phyloP scores from a whole-genome alignment of 2,888 invertebrate genomes.

The Zeuzera pyrina region DNA sequence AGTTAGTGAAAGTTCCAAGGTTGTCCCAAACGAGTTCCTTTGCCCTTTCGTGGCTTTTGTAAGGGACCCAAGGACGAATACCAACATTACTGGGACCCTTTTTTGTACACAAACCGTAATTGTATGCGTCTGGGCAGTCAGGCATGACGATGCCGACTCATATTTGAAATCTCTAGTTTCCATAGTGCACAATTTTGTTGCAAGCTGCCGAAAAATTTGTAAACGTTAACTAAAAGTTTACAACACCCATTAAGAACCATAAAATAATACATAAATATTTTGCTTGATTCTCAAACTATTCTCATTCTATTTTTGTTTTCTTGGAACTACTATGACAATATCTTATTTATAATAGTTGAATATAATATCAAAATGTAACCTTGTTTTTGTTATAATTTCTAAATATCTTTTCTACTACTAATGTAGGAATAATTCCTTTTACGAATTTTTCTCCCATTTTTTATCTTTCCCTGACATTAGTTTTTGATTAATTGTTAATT shows the following conservation, averaged over 20 bases:
- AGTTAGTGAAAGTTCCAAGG: conserved; percentile 70
- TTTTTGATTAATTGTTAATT: no score
- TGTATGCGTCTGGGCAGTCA: conserved; percentile 62
- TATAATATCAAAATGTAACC: no score
- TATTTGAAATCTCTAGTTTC: conserved; percentile 34
- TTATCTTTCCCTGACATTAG: no score
- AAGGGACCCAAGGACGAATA: conserved; percentile 65
- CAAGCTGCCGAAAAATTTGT: conserved; percentile 4
- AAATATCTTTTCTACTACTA: no score
- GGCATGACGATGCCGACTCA: conserved; percentile 47
- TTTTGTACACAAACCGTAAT: conserved; percentile 56
- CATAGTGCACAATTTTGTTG: conserved; percentile 35
- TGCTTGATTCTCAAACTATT: no score
- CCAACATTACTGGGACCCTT: conserved; percentile 60
- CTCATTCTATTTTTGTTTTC: no score
- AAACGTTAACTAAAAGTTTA: neutral
- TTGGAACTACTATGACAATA: no score
- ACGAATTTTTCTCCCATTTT: no score
- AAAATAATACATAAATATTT: neutral
- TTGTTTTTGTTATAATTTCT: no score
- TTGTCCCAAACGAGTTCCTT: conserved; percentile 63
- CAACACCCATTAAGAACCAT: neutral
- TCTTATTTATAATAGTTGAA: no score
- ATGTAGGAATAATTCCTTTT: no score
- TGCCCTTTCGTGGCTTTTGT: conserved; percentile 72